Conservation (phyloP, 2,797 vertebrate species). For the Anguilla obscura region DNA sequence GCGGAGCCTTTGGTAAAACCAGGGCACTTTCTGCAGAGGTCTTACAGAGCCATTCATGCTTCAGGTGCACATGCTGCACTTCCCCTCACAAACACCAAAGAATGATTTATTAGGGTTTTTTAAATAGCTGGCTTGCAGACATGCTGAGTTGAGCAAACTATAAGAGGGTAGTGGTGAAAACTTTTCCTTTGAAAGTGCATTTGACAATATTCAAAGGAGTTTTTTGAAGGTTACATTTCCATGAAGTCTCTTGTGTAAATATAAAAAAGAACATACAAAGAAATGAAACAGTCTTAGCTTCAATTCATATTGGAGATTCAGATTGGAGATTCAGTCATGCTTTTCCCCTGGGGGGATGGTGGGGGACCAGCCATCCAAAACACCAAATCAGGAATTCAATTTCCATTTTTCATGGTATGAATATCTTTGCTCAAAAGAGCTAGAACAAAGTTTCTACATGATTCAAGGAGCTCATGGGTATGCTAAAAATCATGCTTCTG, state of each 20-base stretch:
- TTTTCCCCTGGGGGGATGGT: conserved; percentile 10
- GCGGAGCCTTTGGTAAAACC: neutral
- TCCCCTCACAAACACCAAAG: neutral
- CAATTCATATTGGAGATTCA: conserved; percentile 42
- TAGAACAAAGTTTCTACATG: conserved; percentile 4
- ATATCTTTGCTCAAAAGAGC: conserved; percentile 17
- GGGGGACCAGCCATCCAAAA: conserved; percentile 31
- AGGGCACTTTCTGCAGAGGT: neutral
- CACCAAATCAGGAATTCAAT: conserved; percentile 6
- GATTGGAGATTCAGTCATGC: conserved; percentile 8
- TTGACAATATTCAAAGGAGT: conserved; percentile 55
- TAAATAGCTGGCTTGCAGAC: conserved; percentile 55
- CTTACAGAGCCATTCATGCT: neutral
- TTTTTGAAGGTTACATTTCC: conserved; percentile 52
- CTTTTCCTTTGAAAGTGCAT: conserved; percentile 52
- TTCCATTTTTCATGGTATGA: conserved; percentile 28
- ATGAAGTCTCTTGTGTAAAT: conserved; percentile 63
- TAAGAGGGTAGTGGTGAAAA: conserved; percentile 51
- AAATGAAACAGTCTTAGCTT: conserved; percentile 28
- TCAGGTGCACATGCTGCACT: neutral
- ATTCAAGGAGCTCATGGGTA: neutral
- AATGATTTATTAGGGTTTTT: conserved; percentile 21
- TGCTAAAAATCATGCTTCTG: neutral
- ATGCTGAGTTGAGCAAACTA: conserved; percentile 59
- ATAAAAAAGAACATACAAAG: conserved; percentile 51